Conservation (phyloP, 2,797 vertebrate species). For the Hemitrygon akajei region DNA sequence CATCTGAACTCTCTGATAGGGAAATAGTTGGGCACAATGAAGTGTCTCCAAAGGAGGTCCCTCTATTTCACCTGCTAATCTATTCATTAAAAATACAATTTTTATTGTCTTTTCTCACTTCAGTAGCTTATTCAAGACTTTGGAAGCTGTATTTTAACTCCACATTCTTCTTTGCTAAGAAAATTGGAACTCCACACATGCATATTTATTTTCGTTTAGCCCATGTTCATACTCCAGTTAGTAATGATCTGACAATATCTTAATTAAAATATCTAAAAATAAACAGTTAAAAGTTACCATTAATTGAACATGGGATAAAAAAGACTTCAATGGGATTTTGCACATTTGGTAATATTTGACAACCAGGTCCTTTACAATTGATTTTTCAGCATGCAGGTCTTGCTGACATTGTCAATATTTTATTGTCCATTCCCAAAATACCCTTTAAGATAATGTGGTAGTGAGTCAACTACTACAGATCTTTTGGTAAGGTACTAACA, state of each 20-base stretch:
- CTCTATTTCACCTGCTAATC: not conserved
- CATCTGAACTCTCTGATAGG: not conserved
- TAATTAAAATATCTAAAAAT: slow-evolving; percentile 17
- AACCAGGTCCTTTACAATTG: no score
- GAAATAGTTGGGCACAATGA: not conserved
- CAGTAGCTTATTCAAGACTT: not conserved
- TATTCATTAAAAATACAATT: not conserved
- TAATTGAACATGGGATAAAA: not conserved
- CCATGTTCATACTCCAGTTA: not conserved
- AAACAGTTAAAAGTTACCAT: not conserved
- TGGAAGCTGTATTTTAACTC: not conserved
- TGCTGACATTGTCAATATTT: no score
- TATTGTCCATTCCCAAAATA: no score
- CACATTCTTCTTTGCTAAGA: not conserved
- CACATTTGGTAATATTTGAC: not conserved
- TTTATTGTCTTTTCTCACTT: not conserved
- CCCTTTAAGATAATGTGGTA: no score
- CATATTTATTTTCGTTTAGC: not conserved
- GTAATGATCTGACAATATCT: not conserved
- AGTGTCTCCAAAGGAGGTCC: not conserved
- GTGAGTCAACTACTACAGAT: no score
- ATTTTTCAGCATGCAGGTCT: no score
- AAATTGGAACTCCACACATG: not conserved
- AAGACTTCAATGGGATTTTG: not conserved
- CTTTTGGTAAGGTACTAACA: no score